Conservation (phyloP, 1,140 invertebrate species). For the Ruditapes philippinarum region DNA sequence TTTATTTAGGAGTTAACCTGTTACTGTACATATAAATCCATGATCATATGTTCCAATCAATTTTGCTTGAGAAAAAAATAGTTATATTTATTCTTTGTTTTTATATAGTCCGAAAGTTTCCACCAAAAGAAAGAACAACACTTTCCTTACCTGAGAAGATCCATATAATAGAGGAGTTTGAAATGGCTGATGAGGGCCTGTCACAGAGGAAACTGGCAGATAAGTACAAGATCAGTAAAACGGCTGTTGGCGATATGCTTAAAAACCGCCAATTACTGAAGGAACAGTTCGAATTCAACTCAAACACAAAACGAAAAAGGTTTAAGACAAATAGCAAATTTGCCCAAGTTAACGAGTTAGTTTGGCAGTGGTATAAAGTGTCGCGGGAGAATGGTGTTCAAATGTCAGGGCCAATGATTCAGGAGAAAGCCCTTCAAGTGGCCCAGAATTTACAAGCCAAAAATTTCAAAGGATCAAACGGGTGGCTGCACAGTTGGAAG, state of each 20-base stretch:
- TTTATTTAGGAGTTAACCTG: too few relatives aligned
- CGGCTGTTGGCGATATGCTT: conserved; percentile 21
- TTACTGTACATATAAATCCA: too few relatives aligned
- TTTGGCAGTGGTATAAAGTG: conserved; percentile 65
- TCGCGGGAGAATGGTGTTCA: conserved; percentile 49
- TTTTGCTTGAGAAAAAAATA: too few relatives aligned
- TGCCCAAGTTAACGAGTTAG: conserved; percentile 42
- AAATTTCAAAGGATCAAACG: conserved; percentile 81
- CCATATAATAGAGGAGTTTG: conserved; percentile 21
- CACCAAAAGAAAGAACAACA: conserved; percentile 19
- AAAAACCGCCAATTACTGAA: conserved; percentile 2
- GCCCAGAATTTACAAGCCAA: conserved; percentile 72
- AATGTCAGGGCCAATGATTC: conserved; percentile 74
- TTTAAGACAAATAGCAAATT: conserved; percentile 34
- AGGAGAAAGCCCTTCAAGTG: conserved; percentile 75
- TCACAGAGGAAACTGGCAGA: conserved; percentile 37
- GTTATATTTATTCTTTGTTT: background rate
- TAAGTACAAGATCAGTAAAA: conserved; percentile 36
- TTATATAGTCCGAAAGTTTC: conserved; percentile 17
- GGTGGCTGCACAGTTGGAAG: conserved; percentile 81
- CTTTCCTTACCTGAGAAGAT: conserved; percentile 22
- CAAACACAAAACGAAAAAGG: conserved; percentile 36
- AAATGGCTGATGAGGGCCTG: background rate
- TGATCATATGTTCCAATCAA: too few relatives aligned
- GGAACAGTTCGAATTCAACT: conserved; percentile 34